phyloP scores from a whole-genome alignment of 2,113 vertebrate genomes.

The human region DNA sequence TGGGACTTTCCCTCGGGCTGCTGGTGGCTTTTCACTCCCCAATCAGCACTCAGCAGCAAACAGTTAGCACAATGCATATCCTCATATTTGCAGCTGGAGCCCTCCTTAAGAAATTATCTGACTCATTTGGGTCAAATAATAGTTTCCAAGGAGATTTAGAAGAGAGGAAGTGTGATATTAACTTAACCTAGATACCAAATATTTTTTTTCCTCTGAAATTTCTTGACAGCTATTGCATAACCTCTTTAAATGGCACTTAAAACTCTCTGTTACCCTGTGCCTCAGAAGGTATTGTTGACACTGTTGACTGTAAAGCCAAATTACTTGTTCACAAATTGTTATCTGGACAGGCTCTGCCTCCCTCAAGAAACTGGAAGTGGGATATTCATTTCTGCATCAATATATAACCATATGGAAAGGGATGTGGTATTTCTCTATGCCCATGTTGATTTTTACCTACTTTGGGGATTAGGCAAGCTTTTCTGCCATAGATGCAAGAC shows the following conservation, averaged over 20 bases:
- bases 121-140: conserved; percentile 52
- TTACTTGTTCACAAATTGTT: conserved; percentile 4
- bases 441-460: conserved; percentile 47
- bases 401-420: neutral
- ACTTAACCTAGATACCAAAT: conserved; percentile 78
- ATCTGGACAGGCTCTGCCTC: neutral
- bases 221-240: conserved; percentile 75
- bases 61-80: accelerated
- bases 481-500: conserved; percentile 37
- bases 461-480: conserved; percentile 51
- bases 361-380: conserved; percentile 6
- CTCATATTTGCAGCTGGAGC: neutral
- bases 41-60: neutral
- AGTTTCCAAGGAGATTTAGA: conserved; percentile 61
- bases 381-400: conserved; percentile 29
- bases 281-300: conserved; percentile 19
- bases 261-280: neutral
- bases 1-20: neutral
- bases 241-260: conserved; percentile 49
- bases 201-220: conserved; percentile 72
- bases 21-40: neutral
- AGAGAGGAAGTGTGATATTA: conserved; percentile 76
- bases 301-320: conserved; percentile 4
- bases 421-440: neutral
- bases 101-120: conserved; percentile 69